Evolutionary conservation across 2,888 invertebrate genomes (phyloP).

Genomic region (Agrochola macilenta): DNA sequence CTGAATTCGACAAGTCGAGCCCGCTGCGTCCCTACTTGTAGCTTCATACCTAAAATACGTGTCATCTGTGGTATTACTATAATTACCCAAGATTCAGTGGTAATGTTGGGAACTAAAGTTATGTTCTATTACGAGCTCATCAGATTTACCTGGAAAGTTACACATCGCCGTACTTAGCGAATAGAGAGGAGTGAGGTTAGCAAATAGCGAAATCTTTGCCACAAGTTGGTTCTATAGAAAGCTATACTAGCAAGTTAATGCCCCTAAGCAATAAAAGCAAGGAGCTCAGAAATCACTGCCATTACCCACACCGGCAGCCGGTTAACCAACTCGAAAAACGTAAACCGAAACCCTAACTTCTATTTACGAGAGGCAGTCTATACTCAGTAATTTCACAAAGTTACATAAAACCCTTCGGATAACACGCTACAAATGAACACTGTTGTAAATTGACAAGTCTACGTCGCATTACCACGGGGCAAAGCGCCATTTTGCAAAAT

Average conservation of each 20-base stretch:
- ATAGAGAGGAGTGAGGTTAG: not conserved
- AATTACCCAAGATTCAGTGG: constrained; percentile 5
- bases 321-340: constrained; percentile 32
- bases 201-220: constrained; percentile 7
- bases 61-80: not conserved
- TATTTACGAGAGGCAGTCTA: constrained; percentile 35
- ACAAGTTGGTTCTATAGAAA: constrained; percentile 23
- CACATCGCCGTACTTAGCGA: not conserved
- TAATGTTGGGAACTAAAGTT: not conserved
- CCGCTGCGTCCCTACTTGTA: too few species aligned
- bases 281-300: constrained; percentile 33
- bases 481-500: constrained; percentile 70
- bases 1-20: too few species aligned
- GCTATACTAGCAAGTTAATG: constrained; percentile 7
- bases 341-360: constrained; percentile 28
- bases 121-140: not conserved
- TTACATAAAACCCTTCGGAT: constrained; percentile 46
- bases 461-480: constrained; percentile 63
- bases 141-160: not conserved
- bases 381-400: constrained; percentile 47
- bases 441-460: constrained; percentile 68
- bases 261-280: constrained; percentile 34
- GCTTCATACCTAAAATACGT: too few species aligned
- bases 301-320: constrained; percentile 40
- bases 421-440: constrained; percentile 61